Conservation (phyloP, 2,113 vertebrate species). For the Phoenicopterus ruber region DNA sequence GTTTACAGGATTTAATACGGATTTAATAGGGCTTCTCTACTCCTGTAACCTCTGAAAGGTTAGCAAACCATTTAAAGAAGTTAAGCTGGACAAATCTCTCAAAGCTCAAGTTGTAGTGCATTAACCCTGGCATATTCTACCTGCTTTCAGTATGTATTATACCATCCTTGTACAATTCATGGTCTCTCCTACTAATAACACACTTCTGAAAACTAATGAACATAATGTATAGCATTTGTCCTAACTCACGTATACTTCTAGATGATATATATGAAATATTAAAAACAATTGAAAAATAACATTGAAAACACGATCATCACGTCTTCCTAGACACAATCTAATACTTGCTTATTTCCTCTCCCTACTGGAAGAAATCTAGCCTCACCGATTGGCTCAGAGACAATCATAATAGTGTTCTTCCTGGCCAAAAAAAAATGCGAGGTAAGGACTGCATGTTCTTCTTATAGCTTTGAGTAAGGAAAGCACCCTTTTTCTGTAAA, state of each 20-base stretch:
- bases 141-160: background rate
- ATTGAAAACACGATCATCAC: background rate
- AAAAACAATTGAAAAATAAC: background rate
- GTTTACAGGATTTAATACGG: slow-evolving; percentile 30
- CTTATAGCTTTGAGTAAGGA: background rate
- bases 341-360: background rate
- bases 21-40: background rate
- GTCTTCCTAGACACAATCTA: background rate
- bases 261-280: background rate
- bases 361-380: background rate
- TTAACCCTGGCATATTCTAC: background rate
- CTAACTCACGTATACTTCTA: no score
- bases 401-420: background rate
- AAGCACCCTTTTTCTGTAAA: background rate
- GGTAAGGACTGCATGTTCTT: background rate
- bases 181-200: background rate
- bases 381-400: background rate
- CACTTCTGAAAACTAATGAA: background rate
- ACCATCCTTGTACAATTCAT: background rate
- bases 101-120: background rate
- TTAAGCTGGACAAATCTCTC: slow-evolving; percentile 32
- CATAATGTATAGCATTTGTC: no score
- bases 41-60: background rate
- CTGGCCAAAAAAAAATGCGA: background rate
- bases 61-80: slow-evolving; percentile 17